Evolutionary conservation across 1,140 invertebrate species (phyloP), one percentile per base, ranked within the genome.

Genomic region (Geopemphigus sp.): DNA sequence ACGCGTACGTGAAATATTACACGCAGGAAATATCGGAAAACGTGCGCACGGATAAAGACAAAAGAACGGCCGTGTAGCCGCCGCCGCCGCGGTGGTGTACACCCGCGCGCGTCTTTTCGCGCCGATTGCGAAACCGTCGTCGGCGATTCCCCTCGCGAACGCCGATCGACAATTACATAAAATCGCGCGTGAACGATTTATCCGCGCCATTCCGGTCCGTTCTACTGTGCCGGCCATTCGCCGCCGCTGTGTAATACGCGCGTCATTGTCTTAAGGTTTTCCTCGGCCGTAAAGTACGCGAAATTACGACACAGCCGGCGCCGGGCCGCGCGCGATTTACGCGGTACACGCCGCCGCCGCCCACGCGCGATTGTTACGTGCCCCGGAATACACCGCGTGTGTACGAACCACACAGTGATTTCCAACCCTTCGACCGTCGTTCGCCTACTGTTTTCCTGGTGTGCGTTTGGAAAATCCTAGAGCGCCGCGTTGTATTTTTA

Each of bases 371-470:
- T 32, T n/a, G n/a, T n/a, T n/a, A n/a, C n/a, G n/a, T n/a, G n/a
- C n/a, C n/a, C n/a, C n/a, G n/a, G n/a, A n/a, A n/a, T n/a, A n/a
- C n/a, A n/a, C n/a, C 32, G 8, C 8, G 8, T 39, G 32, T 8
- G 32, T n/a, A 19, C 12, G n/a, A 39, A 45, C 19, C 11, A 64
- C 14, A 39, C 39, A 11, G 22, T 45, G 15, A 14, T 45, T 39
- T 57, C 11, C 64, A 47, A 68, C 64, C 64, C 45, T 68, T 66
- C 39, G n/a, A n/a, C n/a, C n/a, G n/a, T n/a, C n/a, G n/a, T n/a
- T n/a, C n/a, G n/a, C n/a, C n/a, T n/a, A n/a, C n/a, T n/a, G n/a
- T n/a, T n/a, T n/a, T n/a, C n/a, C n/a, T n/a, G n/a, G n/a, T n/a
- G n/a, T n/a, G n/a, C n/a, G n/a, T n/a, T n/a, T n/a, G n/a, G n/a